phyloP scores from a whole-genome alignment of 2,113 vertebrate genomes.

The Elachura formosa region DNA sequence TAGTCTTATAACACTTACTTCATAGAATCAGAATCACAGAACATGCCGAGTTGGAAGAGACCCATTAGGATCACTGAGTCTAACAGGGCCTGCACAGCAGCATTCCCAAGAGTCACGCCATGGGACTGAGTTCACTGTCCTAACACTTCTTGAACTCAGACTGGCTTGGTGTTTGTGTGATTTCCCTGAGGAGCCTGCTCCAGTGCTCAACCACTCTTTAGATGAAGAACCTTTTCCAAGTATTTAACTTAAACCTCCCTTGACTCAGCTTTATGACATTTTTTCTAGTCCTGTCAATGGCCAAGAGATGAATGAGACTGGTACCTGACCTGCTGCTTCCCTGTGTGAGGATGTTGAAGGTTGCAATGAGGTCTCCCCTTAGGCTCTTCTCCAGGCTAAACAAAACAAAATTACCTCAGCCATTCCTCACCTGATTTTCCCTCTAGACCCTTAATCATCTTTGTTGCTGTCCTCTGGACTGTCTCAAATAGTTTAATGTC shows the following conservation, averaged over 20 bases:
- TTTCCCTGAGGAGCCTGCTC: not conserved
- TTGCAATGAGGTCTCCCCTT: not conserved
- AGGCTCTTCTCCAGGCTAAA: not conserved
- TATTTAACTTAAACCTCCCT: not conserved
- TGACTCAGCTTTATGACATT: not conserved
- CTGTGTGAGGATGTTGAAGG: not conserved
- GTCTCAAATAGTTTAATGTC: not conserved
- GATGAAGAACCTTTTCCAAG: not conserved
- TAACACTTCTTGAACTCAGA: not conserved
- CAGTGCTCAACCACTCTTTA: not conserved
- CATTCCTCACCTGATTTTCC: not conserved
- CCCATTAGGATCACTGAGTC: not conserved
- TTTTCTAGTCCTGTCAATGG: not conserved
- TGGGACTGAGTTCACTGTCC: not conserved
- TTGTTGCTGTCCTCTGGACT: rapidly evolving
- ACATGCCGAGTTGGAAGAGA: not conserved
- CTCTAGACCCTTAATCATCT: not conserved
- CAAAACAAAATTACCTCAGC: not conserved
- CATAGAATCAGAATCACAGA: not conserved
- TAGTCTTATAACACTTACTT: not conserved
- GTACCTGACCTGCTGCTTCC: rapidly evolving
- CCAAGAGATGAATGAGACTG: not conserved
- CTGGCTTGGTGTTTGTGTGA: not conserved
- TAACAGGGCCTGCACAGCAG: not conserved
- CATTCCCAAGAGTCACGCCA: not conserved